phyloP scores from a whole-genome alignment of 2,797 vertebrate species.

The Eulemur coronatus region DNA sequence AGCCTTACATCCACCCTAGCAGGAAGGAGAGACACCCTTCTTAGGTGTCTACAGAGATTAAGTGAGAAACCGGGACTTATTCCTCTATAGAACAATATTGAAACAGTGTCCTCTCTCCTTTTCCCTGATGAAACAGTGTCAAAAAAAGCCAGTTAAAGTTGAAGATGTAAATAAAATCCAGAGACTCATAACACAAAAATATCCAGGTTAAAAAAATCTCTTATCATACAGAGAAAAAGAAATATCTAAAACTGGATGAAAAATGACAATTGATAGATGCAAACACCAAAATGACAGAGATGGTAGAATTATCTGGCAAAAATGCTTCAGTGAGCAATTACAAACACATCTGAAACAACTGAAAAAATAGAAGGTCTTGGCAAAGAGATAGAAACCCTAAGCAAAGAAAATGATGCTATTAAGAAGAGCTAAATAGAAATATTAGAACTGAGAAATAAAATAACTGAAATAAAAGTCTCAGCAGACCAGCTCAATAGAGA shows the following conservation, averaged over 20 bases:
- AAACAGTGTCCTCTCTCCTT: not conserved
- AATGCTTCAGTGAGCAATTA: not conserved
- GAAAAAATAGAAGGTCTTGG: not conserved
- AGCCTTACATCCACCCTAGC: not conserved
- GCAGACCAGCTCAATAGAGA: not conserved
- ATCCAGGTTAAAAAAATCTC: not conserved
- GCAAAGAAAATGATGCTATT: not conserved
- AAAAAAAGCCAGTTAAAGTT: not conserved
- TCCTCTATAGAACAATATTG: not conserved
- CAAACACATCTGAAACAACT: not conserved
- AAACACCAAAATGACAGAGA: not conserved
- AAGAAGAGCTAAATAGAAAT: not conserved
- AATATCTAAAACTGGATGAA: not conserved
- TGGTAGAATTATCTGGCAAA: not conserved
- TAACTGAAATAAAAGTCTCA: not conserved
- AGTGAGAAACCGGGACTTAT: not conserved
- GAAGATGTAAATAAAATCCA: not conserved
- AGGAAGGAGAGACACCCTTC: no score
- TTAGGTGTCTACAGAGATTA: not conserved
- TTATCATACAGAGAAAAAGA: not conserved
- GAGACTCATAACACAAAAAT: not conserved
- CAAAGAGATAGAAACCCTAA: not conserved
- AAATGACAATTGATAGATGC: not conserved
- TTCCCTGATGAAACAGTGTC: not conserved
- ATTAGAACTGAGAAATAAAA: not conserved